Evolutionary conservation across 1,140 invertebrate genomes (phyloP), one percentile per base, ranked within the genome.

Genomic region (Nebria ingens): DNA sequence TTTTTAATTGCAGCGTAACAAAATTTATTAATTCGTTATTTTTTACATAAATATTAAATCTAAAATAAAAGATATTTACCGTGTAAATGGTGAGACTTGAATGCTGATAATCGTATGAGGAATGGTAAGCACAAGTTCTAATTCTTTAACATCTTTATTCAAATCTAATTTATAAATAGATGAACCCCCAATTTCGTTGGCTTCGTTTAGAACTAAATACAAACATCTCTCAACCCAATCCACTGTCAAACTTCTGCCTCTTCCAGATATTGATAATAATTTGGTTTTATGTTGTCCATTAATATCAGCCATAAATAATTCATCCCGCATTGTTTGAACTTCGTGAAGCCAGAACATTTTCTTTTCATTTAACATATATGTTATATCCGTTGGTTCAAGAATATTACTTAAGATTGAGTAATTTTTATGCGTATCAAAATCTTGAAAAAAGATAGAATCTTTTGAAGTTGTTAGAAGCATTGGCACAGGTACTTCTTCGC

Each of bases 221-320:
- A 95, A 69, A 45, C 82, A 82, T 50, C 88, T 76, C 38, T 84
- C 81, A 9, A 95, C 78, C 92, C 92, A 96, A 69, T 96, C 91
- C 0, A 91, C 74, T 4, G 84, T 82, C 4, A 95, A 66, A 59
- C 84, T 83, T 9, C 75, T 72, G 0, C 80, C 83, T 21, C 79
- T 80, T 15, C 80, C 79, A 52, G 84, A 80, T 19, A 91, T 73
- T 9, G 84, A 75, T 2, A 81, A 67, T 56, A 90, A 73, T 76
- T 85, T 81, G 0, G 76, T 78, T 1, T 73, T 74, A 13, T 80
- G 78, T 0, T 59, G 52, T 0, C 75, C 69, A 0, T 62, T 75
- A 3, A 83, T 69, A 56, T 80, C 73, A 0, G 82, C 81, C 0
- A 78, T 79, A 20, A 89, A 81, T 34, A 93, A 68, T 66, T 90